These are phyloP conservation scores for Scaptomyza pallida DNA, from an alignment of 1,140 invertebrate genomes.

Conservation along the genomic window DNA sequence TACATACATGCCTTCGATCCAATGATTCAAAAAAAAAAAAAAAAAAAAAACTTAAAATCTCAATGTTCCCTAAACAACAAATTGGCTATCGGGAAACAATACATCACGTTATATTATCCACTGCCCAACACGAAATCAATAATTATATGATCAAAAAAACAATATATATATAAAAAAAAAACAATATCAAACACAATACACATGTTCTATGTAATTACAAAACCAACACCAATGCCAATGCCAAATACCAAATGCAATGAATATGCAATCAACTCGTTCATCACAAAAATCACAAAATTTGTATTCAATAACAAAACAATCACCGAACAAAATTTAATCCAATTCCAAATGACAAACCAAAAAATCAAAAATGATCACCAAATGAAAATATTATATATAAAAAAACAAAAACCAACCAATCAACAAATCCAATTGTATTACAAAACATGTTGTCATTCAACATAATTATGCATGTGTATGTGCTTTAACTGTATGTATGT, in stretches of 20 bases:
- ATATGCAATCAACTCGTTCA: constrained; percentile 35
- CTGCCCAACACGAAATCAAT: constrained; percentile 34
- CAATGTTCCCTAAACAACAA: constrained; percentile 22
- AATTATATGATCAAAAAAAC: constrained; percentile 10
- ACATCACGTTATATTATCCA: constrained; percentile 22
- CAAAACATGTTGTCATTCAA: constrained; percentile 49
- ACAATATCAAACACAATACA: constrained; percentile 16
- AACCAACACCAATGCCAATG: constrained; percentile 26
- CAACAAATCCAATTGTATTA: constrained; percentile 44
- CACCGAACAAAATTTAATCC: constrained; percentile 20
- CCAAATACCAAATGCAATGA: constrained; percentile 37
- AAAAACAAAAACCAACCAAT: constrained; percentile 28
- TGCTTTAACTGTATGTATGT: constrained; percentile 23
- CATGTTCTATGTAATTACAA: constrained; percentile 28
- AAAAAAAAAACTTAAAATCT: too few species aligned
- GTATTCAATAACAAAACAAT: constrained; percentile 14
- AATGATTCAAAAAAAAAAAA: constrained; percentile 3
- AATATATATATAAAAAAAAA: constrained; percentile 9
- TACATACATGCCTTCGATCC: constrained; percentile 22
- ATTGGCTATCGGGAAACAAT: constrained; percentile 40
- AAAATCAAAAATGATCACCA: constrained; percentile 14
- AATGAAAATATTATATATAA: constrained; percentile 13
- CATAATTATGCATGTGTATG: constrained; percentile 59
- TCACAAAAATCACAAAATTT: constrained; percentile 39
- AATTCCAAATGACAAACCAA: constrained; percentile 1